Percentiles rank a stretch among this genome's conserved stretches.
phyloP scores from a whole-genome alignment of 2,888 invertebrate genomes.

The Aphodius sticticus region DNA sequence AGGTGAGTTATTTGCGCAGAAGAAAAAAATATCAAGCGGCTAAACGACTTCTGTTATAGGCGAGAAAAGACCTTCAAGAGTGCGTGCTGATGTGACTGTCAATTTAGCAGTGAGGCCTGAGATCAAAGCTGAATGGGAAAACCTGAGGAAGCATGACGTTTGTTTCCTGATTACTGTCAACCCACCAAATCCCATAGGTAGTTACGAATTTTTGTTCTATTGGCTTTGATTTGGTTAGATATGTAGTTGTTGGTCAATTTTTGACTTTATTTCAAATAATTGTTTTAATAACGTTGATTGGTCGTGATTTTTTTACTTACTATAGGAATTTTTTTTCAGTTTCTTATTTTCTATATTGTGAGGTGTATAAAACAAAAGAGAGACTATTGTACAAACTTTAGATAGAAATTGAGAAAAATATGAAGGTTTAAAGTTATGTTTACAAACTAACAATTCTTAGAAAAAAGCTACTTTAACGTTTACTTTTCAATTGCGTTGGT shows the following conservation, averaged over 20 bases:
- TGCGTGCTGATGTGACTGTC: constrained; percentile 93
- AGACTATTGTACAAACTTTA: no score
- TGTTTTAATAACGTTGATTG: no score
- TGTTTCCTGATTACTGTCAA: constrained; percentile 94
- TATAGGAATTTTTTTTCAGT: no score
- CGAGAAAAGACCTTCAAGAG: constrained; percentile 93
- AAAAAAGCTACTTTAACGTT: no score
- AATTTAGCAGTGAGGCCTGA: constrained; percentile 90
- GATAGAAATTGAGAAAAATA: no score
- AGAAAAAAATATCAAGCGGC: background rate
- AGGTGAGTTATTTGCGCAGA: constrained; percentile 49
- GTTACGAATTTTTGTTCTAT: constrained; percentile 41
- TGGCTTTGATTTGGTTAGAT: background rate
- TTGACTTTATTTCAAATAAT: no score
- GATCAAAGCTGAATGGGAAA: constrained; percentile 97
- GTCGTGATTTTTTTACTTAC: no score
- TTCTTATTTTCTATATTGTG: no score
- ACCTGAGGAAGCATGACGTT: constrained; percentile 95
- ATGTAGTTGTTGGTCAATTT: background rate
- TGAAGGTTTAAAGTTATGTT: no score
- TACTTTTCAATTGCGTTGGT: no score
- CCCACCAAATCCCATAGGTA: constrained; percentile 84
- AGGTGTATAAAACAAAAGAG: no score
- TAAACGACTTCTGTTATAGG: constrained; percentile 59
- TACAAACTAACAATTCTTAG: no score